These are phyloP conservation scores for Neosilurus hyrtlii DNA, from an alignment of 2,797 vertebrate species.

Conservation along the genomic window DNA sequence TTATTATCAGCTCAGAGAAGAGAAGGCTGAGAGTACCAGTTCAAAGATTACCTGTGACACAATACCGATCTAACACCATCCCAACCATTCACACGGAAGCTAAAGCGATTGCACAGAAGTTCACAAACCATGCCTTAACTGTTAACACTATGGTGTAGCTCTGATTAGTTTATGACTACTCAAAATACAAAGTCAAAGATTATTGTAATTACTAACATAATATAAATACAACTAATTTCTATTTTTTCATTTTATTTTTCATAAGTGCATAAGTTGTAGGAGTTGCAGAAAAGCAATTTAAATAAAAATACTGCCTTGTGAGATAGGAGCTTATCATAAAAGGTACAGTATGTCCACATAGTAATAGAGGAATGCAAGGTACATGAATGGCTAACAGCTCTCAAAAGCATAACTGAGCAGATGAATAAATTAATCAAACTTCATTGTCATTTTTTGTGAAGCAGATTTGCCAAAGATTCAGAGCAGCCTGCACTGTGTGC, in stretches of 20 bases:
- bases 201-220: background rate
- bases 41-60: constrained; percentile 44
- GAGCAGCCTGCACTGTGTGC: background rate
- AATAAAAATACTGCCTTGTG: background rate
- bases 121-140: constrained; percentile 1
- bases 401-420: constrained; percentile 2
- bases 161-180: constrained; percentile 3
- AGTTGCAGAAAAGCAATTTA: background rate
- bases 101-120: constrained; percentile 9
- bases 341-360: background rate
- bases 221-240: too few relatives aligned
- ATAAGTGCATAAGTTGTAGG: background rate
- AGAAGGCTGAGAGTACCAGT: constrained; percentile 34
- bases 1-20: constrained; percentile 44
- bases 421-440: constrained; percentile 15
- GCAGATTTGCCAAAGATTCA: background rate
- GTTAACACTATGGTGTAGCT: background rate
- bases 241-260: background rate
- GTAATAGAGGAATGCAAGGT: background rate
- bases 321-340: background rate
- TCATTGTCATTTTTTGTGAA: constrained; percentile 2
- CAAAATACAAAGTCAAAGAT: background rate
- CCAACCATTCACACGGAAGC: constrained; percentile 8
- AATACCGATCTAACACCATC: constrained; percentile 20
- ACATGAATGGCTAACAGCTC: background rate